phyloP scores from a whole-genome alignment of 1,140 invertebrate genomes.

The Diorhabda sublineata region DNA sequence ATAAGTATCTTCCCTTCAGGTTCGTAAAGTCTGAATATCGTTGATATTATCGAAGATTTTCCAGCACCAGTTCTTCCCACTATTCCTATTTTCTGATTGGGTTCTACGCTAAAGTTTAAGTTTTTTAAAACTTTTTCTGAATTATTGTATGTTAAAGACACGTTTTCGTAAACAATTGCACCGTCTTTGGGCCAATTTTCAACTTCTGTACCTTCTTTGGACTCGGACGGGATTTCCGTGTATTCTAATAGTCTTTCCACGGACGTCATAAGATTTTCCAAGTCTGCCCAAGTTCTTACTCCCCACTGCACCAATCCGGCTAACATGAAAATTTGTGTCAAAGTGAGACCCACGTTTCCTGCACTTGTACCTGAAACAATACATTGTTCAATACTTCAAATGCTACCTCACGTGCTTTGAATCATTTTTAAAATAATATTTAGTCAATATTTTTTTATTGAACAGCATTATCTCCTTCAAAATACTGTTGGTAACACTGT shows the following conservation, averaged over 20 bases:
- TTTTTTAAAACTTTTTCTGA: slow-evolving; percentile 63
- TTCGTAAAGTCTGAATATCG: slow-evolving; percentile 67
- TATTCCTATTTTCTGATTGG: slow-evolving; percentile 63
- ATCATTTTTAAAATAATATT: too few relatives aligned
- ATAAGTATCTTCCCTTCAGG: slow-evolving; percentile 55
- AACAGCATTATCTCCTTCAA: too few relatives aligned
- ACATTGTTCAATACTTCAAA: too few relatives aligned
- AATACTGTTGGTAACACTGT: too few relatives aligned
- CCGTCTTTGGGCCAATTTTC: slow-evolving; percentile 60
- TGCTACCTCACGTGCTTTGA: too few relatives aligned
- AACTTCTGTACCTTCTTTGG: slow-evolving; percentile 63
- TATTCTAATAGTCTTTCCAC: slow-evolving; percentile 71
- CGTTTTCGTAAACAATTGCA: slow-evolving; percentile 60
- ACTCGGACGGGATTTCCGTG: slow-evolving; percentile 63
- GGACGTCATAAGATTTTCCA: slow-evolving; percentile 82
- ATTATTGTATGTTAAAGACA: slow-evolving; percentile 63
- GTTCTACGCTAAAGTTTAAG: slow-evolving; percentile 56
- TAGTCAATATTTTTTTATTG: too few relatives aligned
- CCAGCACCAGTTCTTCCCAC: slow-evolving; percentile 75
- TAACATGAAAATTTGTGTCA: slow-evolving; percentile 71
- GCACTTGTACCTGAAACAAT: slow-evolving; percentile 25
- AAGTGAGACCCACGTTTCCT: slow-evolving; percentile 70
- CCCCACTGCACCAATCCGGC: slow-evolving; percentile 82
- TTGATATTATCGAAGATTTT: slow-evolving; percentile 72
- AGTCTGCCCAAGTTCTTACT: slow-evolving; percentile 77